Evolutionary conservation across 2,888 invertebrate species (phyloP).

Genomic region (Tenodera sinensis): DNA sequence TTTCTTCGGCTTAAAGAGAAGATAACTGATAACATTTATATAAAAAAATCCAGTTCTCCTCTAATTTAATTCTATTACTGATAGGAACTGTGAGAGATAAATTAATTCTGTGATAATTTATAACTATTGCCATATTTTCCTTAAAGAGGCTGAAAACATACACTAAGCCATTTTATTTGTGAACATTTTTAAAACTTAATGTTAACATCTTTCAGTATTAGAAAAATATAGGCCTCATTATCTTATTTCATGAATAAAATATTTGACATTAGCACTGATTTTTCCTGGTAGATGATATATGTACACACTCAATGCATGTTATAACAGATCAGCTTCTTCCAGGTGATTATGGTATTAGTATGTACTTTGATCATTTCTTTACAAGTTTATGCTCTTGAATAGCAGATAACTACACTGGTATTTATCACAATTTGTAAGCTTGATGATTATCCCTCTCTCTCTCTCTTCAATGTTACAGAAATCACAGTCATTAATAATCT

Average conservation of each 20-base stretch:
- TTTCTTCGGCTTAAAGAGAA: not conserved
- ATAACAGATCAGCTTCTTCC: not conserved
- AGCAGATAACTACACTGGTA: not conserved
- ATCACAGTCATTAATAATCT: not conserved
- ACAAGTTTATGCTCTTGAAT: not conserved
- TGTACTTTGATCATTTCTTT: no score
- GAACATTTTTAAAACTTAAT: not conserved
- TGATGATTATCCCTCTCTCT: not conserved
- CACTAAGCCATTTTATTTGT: not conserved
- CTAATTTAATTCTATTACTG: not conserved
- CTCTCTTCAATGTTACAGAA: not conserved
- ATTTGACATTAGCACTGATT: not conserved
- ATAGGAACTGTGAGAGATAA: not conserved
- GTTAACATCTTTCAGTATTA: not conserved
- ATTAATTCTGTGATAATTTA: not conserved
- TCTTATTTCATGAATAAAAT: not conserved
- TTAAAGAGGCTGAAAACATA: not conserved
- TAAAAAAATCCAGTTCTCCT: not conserved
- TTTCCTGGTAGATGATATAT: not conserved
- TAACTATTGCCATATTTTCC: not conserved
- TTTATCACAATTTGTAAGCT: not conserved
- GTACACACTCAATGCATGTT: not conserved
- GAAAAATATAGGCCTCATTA: conserved; percentile 9
- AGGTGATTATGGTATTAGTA: not conserved
- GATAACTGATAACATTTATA: not conserved